phyloP scores from a whole-genome alignment of 2,113 vertebrate species.

The Terrapene triunguis region DNA sequence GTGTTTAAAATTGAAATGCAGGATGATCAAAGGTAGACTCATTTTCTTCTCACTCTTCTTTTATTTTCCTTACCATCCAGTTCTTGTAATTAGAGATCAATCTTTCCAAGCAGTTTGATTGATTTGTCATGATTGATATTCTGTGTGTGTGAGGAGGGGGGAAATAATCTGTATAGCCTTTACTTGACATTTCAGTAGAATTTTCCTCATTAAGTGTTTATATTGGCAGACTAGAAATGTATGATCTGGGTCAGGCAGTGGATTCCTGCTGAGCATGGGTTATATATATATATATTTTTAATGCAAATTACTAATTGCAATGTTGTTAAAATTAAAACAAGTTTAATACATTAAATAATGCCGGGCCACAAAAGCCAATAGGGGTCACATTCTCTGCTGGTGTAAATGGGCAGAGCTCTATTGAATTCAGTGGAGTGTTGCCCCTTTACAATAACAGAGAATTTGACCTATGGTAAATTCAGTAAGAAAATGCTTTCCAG shows the following conservation, averaged over 20 bases:
- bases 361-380: background rate
- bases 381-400: background rate
- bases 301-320: conserved; percentile 20
- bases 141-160: background rate
- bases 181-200: conserved; percentile 26
- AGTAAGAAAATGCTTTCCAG: background rate
- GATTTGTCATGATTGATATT: conserved; percentile 62
- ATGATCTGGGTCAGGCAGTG: conserved; percentile 15
- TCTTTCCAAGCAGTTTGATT: conserved; percentile 47
- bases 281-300: no score
- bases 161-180: conserved; percentile 21
- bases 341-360: rapidly evolving
- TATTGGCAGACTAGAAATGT: conserved; percentile 39
- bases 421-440: rapidly evolving
- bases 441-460: background rate
- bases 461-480: background rate
- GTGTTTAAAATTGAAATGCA: conserved; percentile 1
- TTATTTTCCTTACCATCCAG: conserved; percentile 30
- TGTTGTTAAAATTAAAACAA: background rate
- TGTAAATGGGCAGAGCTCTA: background rate
- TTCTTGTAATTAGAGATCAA: conserved; percentile 49
- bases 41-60: conserved; percentile 18
- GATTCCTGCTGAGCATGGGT: background rate
- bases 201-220: conserved; percentile 63
- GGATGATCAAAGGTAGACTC: background rate